Evolutionary conservation across 1,140 invertebrate species (phyloP).

Genomic region (Drosophila sp.): DNA sequence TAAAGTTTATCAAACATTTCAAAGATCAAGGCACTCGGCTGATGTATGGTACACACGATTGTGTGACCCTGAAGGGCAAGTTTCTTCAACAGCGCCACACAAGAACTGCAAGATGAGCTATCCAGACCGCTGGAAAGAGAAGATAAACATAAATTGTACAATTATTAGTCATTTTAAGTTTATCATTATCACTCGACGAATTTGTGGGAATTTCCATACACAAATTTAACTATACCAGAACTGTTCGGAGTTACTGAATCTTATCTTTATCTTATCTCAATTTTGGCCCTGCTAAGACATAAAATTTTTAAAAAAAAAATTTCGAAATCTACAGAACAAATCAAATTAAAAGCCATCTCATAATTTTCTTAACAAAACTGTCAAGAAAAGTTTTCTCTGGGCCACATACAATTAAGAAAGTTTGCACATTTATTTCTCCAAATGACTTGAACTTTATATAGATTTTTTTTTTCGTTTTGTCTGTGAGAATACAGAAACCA

Average conservation of each 20-base stretch:
- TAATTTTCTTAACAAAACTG: not conserved
- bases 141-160: not conserved
- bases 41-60: conserved; percentile 96
- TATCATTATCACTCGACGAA: too few relatives aligned
- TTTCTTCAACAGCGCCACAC: conserved; percentile 89
- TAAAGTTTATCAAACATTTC: conserved; percentile 98
- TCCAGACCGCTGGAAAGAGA: conserved; percentile 90
- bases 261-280: too few relatives aligned
- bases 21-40: conserved; percentile 96
- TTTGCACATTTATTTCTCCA: not conserved
- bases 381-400: not conserved
- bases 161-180: not conserved
- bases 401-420: conserved; percentile 4
- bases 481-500: not conserved
- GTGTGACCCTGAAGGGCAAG: conserved; percentile 91
- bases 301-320: too few relatives aligned
- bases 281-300: too few relatives aligned
- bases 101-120: conserved; percentile 92
- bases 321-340: not conserved
- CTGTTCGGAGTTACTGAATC: too few relatives aligned
- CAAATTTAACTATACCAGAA: too few relatives aligned
- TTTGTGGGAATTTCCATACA: too few relatives aligned
- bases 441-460: conserved; percentile 14
- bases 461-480: not conserved
- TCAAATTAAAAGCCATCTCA: not conserved